phyloP scores from a whole-genome alignment of 2,888 invertebrate species.

The Myopa testacea region DNA sequence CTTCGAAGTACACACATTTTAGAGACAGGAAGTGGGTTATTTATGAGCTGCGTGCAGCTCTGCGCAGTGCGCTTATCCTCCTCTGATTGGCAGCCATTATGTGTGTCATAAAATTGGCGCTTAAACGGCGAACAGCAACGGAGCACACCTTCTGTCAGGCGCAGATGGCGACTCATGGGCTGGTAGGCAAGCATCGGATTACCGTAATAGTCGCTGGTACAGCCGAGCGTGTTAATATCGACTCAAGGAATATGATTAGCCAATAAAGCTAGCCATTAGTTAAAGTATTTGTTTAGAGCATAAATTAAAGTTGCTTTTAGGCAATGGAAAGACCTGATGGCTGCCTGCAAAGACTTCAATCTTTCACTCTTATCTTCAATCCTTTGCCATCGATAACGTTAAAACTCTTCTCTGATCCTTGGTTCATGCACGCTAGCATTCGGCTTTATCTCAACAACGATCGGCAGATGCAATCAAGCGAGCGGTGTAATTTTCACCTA shows the following conservation, averaged over 20 bases:
- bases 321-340: not conserved
- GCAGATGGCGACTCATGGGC: not conserved
- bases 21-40: constrained; percentile 37
- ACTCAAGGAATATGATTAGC: constrained; percentile 1
- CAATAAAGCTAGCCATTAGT: constrained; percentile 17
- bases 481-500: not conserved
- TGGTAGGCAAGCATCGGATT: not conserved
- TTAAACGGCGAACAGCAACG: constrained; percentile 21
- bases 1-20: not conserved
- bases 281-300: not conserved
- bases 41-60: constrained; percentile 11
- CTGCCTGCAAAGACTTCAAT: not conserved
- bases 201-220: not conserved
- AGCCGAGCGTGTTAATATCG: constrained; percentile 4
- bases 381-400: not conserved
- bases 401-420: not conserved
- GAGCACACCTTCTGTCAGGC: constrained; percentile 10
- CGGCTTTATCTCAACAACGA: constrained; percentile 13
- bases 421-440: not conserved
- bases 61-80: constrained; percentile 16
- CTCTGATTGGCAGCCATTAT: constrained; percentile 30
- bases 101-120: constrained; percentile 35
- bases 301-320: not conserved
- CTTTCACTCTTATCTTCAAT: not conserved
- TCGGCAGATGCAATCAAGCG: constrained; percentile 26